Conservation (phyloP, 2,888 invertebrate species). For the Xylophagus ater region DNA sequence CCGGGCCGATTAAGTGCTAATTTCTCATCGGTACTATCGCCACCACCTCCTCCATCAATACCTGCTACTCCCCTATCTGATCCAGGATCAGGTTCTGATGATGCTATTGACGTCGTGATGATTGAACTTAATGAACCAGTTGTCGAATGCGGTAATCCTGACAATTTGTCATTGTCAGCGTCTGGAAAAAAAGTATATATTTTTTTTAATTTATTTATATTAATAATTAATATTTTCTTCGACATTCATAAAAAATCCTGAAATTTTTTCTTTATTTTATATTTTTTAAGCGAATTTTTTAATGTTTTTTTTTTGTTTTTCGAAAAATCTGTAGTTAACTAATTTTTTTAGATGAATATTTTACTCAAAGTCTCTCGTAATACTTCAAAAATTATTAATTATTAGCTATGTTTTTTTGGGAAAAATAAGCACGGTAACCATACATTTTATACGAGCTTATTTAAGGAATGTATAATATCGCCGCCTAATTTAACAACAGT, state of each 20-base stretch:
- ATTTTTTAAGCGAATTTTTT: neutral
- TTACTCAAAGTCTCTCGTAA: too few relatives aligned
- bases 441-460: too few relatives aligned
- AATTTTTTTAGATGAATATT: too few relatives aligned
- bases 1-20: constrained; percentile 34
- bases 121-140: constrained; percentile 44
- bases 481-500: too few relatives aligned
- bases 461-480: too few relatives aligned
- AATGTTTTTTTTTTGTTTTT: too few relatives aligned
- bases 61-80: constrained; percentile 28
- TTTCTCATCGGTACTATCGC: constrained; percentile 33
- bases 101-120: constrained; percentile 44
- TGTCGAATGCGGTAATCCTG: constrained; percentile 38
- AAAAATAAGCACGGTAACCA: too few relatives aligned
- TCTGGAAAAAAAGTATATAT: constrained; percentile 24
- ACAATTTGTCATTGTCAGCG: constrained; percentile 41
- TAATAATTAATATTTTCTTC: constrained; percentile 5
- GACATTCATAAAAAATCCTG: neutral
- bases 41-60: constrained; percentile 21
- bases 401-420: too few relatives aligned
- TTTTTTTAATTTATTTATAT: too few relatives aligned
- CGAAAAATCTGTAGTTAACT: too few relatives aligned
- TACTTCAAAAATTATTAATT: too few relatives aligned
- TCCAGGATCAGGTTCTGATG: constrained; percentile 44
- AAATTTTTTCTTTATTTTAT: neutral